Conservation (phyloP, 2,797 vertebrate genomes). For the Argya squamiceps region DNA sequence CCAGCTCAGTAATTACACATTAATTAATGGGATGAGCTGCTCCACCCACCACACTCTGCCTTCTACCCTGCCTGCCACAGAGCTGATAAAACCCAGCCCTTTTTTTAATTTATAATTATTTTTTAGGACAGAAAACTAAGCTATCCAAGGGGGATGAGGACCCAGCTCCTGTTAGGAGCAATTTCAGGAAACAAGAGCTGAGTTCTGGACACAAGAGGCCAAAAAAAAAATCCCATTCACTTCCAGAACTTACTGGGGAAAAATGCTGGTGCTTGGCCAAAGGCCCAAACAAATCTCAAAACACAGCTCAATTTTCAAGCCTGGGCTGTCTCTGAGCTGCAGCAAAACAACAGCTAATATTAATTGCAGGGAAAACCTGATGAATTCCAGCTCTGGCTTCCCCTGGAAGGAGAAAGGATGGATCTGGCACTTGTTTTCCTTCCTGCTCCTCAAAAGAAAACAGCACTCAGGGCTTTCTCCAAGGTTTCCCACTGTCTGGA, state of each 20-base stretch:
- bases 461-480: not conserved
- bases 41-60: not conserved
- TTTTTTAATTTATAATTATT: not conserved
- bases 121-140: not conserved
- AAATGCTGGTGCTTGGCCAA: not conserved
- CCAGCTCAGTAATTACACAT: not conserved
- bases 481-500: not conserved
- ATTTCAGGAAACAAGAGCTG: not conserved
- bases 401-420: not conserved
- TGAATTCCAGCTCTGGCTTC: not conserved
- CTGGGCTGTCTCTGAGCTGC: not conserved
- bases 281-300: not conserved
- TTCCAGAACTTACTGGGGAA: not conserved
- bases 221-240: not conserved
- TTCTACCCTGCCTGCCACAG: not conserved
- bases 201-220: not conserved
- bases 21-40: not conserved
- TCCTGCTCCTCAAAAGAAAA: not conserved
- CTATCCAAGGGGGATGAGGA: not conserved
- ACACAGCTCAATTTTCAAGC: not conserved
- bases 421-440: not conserved
- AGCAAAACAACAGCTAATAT: not conserved
- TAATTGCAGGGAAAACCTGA: not conserved
- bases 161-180: not conserved
- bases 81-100: not conserved